Evolutionary conservation across 1,140 invertebrate genomes (phyloP).

Genomic region (Drosophila albomicans): DNA sequence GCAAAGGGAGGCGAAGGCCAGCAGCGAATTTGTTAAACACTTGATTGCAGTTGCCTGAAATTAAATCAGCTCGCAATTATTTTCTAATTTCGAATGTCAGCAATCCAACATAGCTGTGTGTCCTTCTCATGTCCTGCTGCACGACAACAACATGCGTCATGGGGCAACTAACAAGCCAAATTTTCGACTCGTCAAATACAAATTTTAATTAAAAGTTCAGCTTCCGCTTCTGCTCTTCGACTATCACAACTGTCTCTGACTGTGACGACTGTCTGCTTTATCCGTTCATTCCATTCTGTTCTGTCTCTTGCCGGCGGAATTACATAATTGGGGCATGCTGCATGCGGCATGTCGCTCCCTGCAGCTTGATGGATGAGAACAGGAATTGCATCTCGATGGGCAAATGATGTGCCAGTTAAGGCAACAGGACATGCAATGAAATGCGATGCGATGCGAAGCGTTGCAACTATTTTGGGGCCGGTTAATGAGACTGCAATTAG

Average conservation of each 20-base stretch:
- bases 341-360: constrained; percentile 1
- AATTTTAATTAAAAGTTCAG: constrained; percentile 60
- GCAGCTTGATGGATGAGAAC: constrained; percentile 27
- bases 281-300: not conserved
- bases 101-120: not conserved
- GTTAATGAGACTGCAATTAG: constrained; percentile 41
- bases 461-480: not conserved
- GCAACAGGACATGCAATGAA: not conserved
- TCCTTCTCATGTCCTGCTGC: not conserved
- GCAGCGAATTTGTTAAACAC: constrained; percentile 30
- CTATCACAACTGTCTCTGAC: too few relatives aligned
- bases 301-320: constrained; percentile 9
- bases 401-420: constrained; percentile 14
- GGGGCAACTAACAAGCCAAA: constrained; percentile 1
- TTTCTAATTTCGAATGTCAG: constrained; percentile 13
- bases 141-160: not conserved
- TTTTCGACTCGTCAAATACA: constrained; percentile 31
- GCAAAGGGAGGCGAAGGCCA: not conserved
- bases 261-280: not conserved
- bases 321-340: constrained; percentile 39
- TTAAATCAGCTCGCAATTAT: constrained; percentile 13
- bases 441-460: too few relatives aligned
- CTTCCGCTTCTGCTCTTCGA: not conserved
- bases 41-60: constrained; percentile 1
- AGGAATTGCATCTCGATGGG: not conserved